Evolutionary conservation across 2,113 vertebrate species (phyloP).

Genomic region (Anas platyrhynchos): DNA sequence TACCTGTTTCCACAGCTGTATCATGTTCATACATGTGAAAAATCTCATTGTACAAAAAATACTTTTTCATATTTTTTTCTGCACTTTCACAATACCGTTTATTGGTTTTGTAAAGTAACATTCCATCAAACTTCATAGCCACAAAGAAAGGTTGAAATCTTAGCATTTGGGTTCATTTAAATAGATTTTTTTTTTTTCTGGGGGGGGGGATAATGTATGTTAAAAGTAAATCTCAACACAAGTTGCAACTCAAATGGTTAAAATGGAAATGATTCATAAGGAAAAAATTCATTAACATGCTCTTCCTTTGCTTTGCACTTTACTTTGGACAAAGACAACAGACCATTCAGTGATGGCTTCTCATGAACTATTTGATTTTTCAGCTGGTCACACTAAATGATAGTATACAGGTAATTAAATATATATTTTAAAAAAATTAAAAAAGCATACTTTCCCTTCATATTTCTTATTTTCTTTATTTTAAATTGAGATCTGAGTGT

Average conservation of each 20-base stretch:
- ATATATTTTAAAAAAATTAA: background rate
- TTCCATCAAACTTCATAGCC: background rate
- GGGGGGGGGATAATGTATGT: background rate
- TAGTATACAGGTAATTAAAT: background rate
- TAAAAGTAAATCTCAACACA: background rate
- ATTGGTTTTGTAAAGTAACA: background rate
- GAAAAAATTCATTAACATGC: background rate
- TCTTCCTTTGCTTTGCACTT: constrained; percentile 1
- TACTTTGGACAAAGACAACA: background rate
- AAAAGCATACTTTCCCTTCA: background rate
- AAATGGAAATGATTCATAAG: background rate
- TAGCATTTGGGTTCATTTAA: background rate
- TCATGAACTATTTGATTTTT: background rate
- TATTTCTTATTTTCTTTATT: constrained; percentile 36
- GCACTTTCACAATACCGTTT: background rate
- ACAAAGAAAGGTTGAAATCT: constrained; percentile 5
- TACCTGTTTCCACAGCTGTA: background rate
- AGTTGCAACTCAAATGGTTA: background rate
- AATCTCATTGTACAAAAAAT: background rate
- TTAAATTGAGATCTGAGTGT: constrained; percentile 6
- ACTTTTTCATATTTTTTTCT: background rate
- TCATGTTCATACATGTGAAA: background rate
- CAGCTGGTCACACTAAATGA: background rate
- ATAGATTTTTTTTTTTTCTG: background rate
- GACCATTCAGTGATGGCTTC: background rate